Evolutionary conservation across 92 coral and sea anemone species (phyloP), one percentile per base, ranked within the genome.

Genomic region (Isaurus tuberculatus): DNA sequence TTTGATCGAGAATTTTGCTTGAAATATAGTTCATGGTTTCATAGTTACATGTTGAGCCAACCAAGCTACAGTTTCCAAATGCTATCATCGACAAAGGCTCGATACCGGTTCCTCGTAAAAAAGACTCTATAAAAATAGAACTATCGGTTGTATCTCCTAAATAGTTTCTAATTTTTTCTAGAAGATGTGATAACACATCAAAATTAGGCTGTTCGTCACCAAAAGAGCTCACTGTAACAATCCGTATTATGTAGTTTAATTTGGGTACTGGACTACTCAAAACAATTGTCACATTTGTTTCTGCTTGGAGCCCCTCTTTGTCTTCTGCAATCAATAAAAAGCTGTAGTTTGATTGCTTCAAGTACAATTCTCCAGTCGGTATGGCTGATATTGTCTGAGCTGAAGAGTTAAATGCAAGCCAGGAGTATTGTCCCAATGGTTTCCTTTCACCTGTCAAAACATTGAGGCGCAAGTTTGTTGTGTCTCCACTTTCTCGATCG

Each of bases 61-160:
- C 70, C 74, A 79, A 69, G 16, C 84, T 78, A 30, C 89, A 86
- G 63, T 86, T 79, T 29, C 85, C 82, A 85, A 85, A 86, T 22
- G 85, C 53, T 43, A 86, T 48, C 68, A 53, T 55, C 22, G 75
- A 14, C 27, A 55, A 28, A 16, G 80, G 67, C 8, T 43, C 68
- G 5, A 73, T 17, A 23, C 88, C 88, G 42, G 72, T 36, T 17
- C 89, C 89, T 40, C 89, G 72, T 36, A 53, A 72, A 65, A 78
- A 86, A 17, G 85, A 86, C 25, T 68, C 49, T 23, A 86, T 40
- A 34, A 78, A 27, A 9, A 86, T 8, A 55, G 46, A 51, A 28
- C 79, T 70, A 42, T 55, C 49, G 23, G 26, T 69, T 22, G 57
- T 79, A 23, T 48, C 74, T 36, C 68, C 66, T 16, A 66, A 86